Conservation (phyloP, 2,888 invertebrate genomes). For the Callyntrura guangdongensis region DNA sequence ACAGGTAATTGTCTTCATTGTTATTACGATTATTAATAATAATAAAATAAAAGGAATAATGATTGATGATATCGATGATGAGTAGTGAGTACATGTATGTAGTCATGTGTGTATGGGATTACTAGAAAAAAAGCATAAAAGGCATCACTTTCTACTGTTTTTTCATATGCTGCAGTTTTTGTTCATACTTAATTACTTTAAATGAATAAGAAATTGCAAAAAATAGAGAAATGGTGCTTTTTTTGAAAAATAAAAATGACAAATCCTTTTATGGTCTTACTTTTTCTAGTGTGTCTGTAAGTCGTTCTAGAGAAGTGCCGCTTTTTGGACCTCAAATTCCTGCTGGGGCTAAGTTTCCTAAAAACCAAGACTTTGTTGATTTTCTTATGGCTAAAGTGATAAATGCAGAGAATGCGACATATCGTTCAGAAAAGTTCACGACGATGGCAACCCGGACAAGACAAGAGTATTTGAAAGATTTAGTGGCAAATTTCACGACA, state of each 20-base stretch:
- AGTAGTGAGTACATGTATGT: no score
- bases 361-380: constrained; percentile 97
- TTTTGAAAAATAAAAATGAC: constrained; percentile 5
- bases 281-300: constrained; percentile 88
- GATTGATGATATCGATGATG: neutral
- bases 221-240: no score
- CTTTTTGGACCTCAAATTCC: constrained; percentile 98
- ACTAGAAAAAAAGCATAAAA: constrained; percentile 5
- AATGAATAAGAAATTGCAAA: constrained; percentile 12
- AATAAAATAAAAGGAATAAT: constrained; percentile 8
- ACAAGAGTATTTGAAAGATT: constrained; percentile 97
- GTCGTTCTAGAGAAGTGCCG: constrained; percentile 96
- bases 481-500: constrained; percentile 92
- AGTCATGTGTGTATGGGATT: neutral
- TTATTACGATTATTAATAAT: constrained; percentile 10
- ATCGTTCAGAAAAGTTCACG: constrained; percentile 97
- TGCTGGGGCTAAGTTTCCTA: constrained; percentile 94
- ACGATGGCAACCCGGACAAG: constrained; percentile 98
- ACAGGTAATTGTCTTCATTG: constrained; percentile 88
- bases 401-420: constrained; percentile 98
- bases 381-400: constrained; percentile 98
- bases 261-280: no score
- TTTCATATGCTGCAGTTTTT: neutral
- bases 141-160: constrained; percentile 33
- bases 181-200: constrained; percentile 7